Base-by-base conservation (phyloP, 2,888 invertebrate genomes). In the Lepidochrysops patricia region DNA sequence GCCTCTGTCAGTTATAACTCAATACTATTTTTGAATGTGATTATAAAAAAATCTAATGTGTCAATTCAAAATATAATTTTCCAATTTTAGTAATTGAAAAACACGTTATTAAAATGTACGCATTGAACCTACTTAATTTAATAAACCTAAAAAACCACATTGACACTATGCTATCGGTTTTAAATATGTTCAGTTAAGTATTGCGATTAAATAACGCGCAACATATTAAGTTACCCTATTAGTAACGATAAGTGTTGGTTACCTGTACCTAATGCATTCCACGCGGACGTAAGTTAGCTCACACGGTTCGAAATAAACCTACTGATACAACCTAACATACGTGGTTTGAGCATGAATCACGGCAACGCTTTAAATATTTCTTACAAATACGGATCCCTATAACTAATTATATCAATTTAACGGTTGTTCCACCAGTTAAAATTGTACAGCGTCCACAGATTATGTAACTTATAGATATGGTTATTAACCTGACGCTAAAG, bases 351-450 rank as follows among this genome's bases (percentile, higher is more conserved):
- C 54, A 12, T 32, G 54, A 54, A 29, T 54, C 54, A 32, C 50
- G 25, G 15, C 29, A 29, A 54, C 57, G 23, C 37, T 25, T 23
- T 15, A 29, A 56, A 34, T 57, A 57, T 32, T 32, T 35, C 35
- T 25, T 35, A 34, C 56, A 13, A 57, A 57, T 35, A 25, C 35
- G 37, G 37, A 34, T 57, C 57, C 35, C 15, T 35, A 25, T 57
- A 57, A 57, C 37, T 57, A 57, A 57, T 37, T 57, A 37, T 57
- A 57, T 57, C 57, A 25, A 57, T 35, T 57, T 35, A 57, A 57
- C 37, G 57, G 57, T 57, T 57, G 35, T 35, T 57, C 25, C 26
- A 13, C 57, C 25, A 57, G 34, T 35, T 23, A 57, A 37, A n/a
- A 25, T 13, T 57, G 13, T 35, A 57, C 19, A 9, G 19, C 52